phyloP scores from a whole-genome alignment of 2,113 vertebrate genomes.

The Xenopus laevis region DNA sequence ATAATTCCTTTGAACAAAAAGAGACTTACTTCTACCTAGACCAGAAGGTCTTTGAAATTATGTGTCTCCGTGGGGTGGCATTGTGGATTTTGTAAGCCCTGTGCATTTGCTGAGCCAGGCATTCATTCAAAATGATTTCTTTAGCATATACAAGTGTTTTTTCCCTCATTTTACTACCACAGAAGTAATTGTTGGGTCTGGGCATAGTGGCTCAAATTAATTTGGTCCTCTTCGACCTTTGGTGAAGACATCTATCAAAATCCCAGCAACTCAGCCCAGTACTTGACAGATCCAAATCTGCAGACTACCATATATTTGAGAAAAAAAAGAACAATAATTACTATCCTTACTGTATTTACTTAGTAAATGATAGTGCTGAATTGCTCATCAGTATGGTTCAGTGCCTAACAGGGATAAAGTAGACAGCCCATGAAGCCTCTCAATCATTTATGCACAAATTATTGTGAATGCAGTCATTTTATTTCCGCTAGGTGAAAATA shows the following conservation, averaged over 20 bases:
- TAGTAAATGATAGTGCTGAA: slow-evolving; percentile 35
- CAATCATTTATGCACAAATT: slow-evolving; percentile 10
- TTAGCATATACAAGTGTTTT: slow-evolving; percentile 46
- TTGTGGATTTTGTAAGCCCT: slow-evolving; percentile 43
- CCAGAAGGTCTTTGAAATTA: slow-evolving; percentile 46
- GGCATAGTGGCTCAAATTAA: slow-evolving; percentile 43
- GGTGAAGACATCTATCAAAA: slow-evolving; percentile 40
- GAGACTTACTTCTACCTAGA: slow-evolving; percentile 45
- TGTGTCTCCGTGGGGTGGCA: slow-evolving; percentile 43
- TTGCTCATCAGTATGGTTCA: slow-evolving; percentile 17
- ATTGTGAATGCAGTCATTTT: slow-evolving; percentile 8
- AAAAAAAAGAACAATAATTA: slow-evolving; percentile 35
- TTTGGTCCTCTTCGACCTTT: slow-evolving; percentile 41
- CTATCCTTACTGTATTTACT: slow-evolving; percentile 39
- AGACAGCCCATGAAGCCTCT: not conserved
- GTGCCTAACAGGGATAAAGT: not conserved
- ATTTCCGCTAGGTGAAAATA: slow-evolving; percentile 5
- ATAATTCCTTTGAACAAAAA: slow-evolving; percentile 45
- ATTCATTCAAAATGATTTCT: slow-evolving; percentile 45
- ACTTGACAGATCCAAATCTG: slow-evolving; percentile 37
- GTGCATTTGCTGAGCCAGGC: slow-evolving; percentile 41
- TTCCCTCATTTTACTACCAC: slow-evolving; percentile 40
- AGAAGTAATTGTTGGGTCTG: slow-evolving; percentile 43
- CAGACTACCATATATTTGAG: slow-evolving; percentile 32
- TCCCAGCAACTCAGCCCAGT: slow-evolving; percentile 19